These are phyloP conservation scores for Acromyrmex echinatior DNA, from an alignment of 1,140 invertebrate genomes.

Conservation along the genomic window DNA sequence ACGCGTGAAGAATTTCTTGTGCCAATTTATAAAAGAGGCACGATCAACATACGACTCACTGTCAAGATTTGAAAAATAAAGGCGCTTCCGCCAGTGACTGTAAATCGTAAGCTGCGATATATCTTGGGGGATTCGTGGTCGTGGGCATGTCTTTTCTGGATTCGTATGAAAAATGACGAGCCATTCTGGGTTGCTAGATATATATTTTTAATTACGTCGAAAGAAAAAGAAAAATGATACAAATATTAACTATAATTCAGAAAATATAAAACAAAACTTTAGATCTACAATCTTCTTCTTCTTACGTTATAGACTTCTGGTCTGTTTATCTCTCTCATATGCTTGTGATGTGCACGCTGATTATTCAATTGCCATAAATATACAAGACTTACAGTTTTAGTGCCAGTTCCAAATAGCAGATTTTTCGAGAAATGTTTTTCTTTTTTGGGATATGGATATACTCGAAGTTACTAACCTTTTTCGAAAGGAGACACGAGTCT, in stretches of 20 bases:
- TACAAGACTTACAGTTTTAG: no score
- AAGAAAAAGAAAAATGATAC: neutral
- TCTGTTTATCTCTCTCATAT: no score
- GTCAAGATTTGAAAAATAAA: slow-evolving; percentile 31
- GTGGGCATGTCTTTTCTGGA: neutral
- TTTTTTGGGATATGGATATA: no score
- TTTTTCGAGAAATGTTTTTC: no score
- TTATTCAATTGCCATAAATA: no score
- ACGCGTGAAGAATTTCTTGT: neutral
- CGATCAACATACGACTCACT: slow-evolving; percentile 1
- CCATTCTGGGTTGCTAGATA: neutral
- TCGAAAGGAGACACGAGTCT: no score
- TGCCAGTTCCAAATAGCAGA: no score
- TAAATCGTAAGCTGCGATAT: slow-evolving; percentile 20
- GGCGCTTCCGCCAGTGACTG: no score
- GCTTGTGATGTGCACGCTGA: no score
- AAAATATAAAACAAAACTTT: neutral
- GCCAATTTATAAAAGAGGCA: slow-evolving; percentile 27
- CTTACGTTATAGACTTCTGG: no score
- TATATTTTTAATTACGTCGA: neutral
- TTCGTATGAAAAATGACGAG: neutral
- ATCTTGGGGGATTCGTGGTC: neutral
- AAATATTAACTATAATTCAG: neutral
- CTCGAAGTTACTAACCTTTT: no score
- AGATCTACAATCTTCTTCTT: neutral